phyloP scores from a whole-genome alignment of 2,113 vertebrate species.

The Pandion haliaetus region DNA sequence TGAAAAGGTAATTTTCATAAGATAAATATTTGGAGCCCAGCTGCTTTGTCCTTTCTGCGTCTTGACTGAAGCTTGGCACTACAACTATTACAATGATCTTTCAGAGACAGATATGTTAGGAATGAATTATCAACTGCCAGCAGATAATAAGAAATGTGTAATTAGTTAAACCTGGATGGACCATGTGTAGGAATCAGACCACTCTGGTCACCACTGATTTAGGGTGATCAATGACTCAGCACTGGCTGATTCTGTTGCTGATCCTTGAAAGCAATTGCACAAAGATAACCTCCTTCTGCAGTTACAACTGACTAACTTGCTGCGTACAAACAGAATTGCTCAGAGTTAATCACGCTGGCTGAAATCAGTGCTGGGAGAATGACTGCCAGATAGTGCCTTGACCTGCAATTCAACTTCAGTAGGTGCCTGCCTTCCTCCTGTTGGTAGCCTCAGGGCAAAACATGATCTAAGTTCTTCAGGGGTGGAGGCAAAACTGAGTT shows the following conservation, averaged over 20 bases:
- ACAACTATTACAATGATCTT: not conserved
- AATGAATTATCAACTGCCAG: not conserved
- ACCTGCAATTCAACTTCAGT: not conserved
- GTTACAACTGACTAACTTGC: not conserved
- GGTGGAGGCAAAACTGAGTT: not conserved
- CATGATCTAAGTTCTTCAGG: not conserved
- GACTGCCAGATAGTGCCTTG: not conserved
- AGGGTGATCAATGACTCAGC: not conserved
- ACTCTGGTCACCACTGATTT: not conserved
- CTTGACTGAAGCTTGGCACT: not conserved
- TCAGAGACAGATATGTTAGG: not conserved
- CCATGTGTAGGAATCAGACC: not conserved
- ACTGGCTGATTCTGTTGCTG: not conserved
- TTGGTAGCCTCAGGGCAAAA: not conserved
- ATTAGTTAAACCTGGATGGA: not conserved
- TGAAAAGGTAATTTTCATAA: not conserved
- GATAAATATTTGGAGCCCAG: not conserved
- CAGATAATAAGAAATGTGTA: not conserved
- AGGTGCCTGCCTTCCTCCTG: not conserved
- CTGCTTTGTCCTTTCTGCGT: not conserved
- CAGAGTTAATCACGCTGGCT: not conserved
- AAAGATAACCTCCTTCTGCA: not conserved
- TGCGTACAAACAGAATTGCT: not conserved
- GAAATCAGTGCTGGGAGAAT: not conserved
- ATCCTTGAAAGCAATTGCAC: not conserved